Evolutionary conservation across 2,888 invertebrate genomes (phyloP), one percentile per base, ranked within the genome.

Genomic region (Apamea crenata): DNA sequence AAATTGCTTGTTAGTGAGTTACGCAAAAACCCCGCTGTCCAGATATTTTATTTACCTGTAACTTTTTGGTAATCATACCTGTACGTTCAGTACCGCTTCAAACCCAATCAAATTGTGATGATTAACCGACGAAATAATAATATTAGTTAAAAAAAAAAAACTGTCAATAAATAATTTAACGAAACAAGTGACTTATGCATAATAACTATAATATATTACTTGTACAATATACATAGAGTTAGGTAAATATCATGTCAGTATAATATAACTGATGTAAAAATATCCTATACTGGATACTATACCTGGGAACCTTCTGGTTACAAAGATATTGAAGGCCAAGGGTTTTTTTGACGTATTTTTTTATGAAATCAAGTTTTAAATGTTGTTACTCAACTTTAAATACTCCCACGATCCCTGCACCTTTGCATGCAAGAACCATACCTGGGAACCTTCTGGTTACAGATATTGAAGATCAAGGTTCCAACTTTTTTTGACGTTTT

Each of bases 161-260:
- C 83, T 78, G 87, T 81, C 89, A 93, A 93, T 91, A 91, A 91
- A 93, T 93, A 92, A 85, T 77, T 87, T 88, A 92, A 91, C 91
- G 78, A 90, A 93, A 91, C 90, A 89, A 87, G 68, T 82, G 83
- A 87, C 88, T 87, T 87, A 88, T 77, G 78, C 14, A 59, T 82
- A 83, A 74, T 82, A 88, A 80, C 72, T 85, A 77, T 21, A 25
- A 75, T 72, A 78, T 78, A 74, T 70, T 78, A 61, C 40, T 71
- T 81, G 85, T 89, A 85, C 73, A 80, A 67, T 80, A 65, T 74
- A 77, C 29, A 81, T 77, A 71, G 44, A 40, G 10, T 14, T 71
- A 74, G 40, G 53, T 47, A 47, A 14, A 16, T 47, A 47, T 47
- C 47, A 47, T 47, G 40, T 7, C 7, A 40, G 40, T 40, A 40